A percentile compares a stretch with the other conserved stretches of the same genome.
Evolutionary conservation across 30 jellyfish, hydroid and myxozoan genomes (phyloP).

Genomic region (Hydractinia echinata): DNA sequence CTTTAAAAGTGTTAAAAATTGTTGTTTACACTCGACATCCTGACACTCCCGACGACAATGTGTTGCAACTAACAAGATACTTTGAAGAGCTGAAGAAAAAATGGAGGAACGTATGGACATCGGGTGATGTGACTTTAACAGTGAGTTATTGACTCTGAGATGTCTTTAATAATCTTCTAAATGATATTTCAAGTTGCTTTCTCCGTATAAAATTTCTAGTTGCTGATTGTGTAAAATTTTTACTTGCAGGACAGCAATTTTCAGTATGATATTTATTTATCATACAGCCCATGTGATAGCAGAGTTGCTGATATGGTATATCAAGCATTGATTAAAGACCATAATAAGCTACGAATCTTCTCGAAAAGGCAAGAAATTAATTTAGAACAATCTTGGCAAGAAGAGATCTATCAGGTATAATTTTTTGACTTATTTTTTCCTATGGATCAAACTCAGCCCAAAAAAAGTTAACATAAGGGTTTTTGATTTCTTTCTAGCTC

Average conservation of each 20-base stretch:
- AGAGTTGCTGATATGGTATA: not conserved
- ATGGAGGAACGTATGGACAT: not conserved
- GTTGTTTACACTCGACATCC: conserved; percentile 41
- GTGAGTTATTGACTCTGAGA: too few relatives aligned
- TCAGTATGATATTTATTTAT: conserved; percentile 16
- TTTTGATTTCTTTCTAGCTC: conserved; percentile 30
- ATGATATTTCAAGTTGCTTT: too few relatives aligned
- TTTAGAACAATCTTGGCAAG: conserved; percentile 74
- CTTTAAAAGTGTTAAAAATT: conserved; percentile 61
- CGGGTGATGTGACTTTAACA: too few relatives aligned
- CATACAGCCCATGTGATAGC: conserved; percentile 1
- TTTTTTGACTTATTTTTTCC: not conserved
- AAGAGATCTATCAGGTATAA: conserved; percentile 70
- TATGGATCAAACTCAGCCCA: not conserved
- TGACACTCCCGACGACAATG: not conserved
- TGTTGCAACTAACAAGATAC: not conserved
- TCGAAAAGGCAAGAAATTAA: conserved; percentile 43
- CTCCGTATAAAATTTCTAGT: too few relatives aligned
- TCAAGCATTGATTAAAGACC: not conserved
- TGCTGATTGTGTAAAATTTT: too few relatives aligned
- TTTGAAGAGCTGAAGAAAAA: not conserved
- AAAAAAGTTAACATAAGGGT: not conserved
- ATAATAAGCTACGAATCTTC: conserved; percentile 34
- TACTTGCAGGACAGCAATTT: not conserved
- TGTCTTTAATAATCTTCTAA: too few relatives aligned